These are phyloP conservation scores for Microcebus lehilahytsara DNA, from an alignment of 2,113 vertebrate species.

Conservation along the genomic window DNA sequence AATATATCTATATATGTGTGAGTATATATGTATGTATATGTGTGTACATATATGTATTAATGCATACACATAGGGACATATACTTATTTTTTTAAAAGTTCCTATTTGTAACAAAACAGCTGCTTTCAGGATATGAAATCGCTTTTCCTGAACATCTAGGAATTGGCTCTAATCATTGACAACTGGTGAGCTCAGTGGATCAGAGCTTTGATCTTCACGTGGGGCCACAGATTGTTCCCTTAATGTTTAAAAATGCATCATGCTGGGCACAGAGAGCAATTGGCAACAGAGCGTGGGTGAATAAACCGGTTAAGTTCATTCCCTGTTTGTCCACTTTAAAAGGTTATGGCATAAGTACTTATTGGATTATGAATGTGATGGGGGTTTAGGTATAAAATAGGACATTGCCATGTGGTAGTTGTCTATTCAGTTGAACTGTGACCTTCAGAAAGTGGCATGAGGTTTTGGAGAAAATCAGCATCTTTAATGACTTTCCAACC, in stretches of 20 bases:
- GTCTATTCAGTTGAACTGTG: not conserved
- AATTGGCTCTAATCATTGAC: not conserved
- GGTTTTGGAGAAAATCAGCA: not conserved
- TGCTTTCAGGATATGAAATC: not conserved
- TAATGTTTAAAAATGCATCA: not conserved
- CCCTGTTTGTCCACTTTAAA: not conserved
- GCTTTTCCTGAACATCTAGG: not conserved
- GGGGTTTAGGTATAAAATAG: not conserved
- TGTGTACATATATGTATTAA: not conserved
- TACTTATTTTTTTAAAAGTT: not conserved
- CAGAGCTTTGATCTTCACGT: not conserved
- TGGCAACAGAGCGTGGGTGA: not conserved
- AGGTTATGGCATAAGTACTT: not conserved
- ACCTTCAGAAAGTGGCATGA: not conserved
- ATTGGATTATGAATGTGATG: not conserved
- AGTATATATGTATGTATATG: not conserved
- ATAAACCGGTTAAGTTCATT: not conserved
- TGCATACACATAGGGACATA: not conserved
- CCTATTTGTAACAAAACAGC: conserved; percentile 8
- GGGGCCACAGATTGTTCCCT: not conserved
- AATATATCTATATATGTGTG: not conserved
- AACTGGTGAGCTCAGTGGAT: not conserved
- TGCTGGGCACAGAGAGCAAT: not conserved
- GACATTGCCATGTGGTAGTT: not conserved
- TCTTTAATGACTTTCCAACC: not conserved